Evolutionary conservation across 2,113 vertebrate species (phyloP).

Genomic region (Ammodytes dubius): DNA sequence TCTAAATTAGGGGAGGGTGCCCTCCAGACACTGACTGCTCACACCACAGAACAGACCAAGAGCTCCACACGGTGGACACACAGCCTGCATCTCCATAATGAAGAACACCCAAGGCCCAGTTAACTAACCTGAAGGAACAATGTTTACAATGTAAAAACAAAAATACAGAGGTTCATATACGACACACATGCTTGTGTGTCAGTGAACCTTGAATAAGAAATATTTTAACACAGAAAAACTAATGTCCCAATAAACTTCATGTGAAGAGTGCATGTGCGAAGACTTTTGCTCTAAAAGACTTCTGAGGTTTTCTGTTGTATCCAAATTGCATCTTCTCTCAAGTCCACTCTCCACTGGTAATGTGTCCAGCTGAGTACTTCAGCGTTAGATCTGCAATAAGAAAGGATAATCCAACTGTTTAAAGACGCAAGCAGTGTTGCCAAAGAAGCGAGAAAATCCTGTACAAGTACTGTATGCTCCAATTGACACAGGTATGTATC

Average conservation of each 20-base stretch:
- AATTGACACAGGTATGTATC: neutral
- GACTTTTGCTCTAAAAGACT: neutral
- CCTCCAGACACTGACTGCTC: neutral
- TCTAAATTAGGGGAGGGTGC: constrained; percentile 7
- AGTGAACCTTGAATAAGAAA: neutral
- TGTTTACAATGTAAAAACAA: neutral
- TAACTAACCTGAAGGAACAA: neutral
- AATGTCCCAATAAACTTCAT: neutral
- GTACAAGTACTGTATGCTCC: neutral
- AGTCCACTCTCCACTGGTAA: neutral
- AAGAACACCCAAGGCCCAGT: neutral
- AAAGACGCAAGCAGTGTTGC: neutral
- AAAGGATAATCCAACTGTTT: neutral
- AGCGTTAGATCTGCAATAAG: constrained; percentile 40
- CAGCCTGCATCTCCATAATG: neutral
- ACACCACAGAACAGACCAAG: constrained; percentile 17
- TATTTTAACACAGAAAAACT: neutral
- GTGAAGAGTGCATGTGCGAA: neutral
- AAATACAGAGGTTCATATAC: neutral
- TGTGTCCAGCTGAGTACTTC: constrained; percentile 30
- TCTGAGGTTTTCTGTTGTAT: neutral
- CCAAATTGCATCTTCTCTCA: neutral
- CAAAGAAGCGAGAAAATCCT: neutral
- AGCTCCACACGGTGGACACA: constrained; percentile 71
- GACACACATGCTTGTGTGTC: neutral